Evolutionary conservation across 2,113 vertebrate genomes (phyloP), one percentile per base, ranked within the genome.

Genomic region (Mohoua ochrocephala): DNA sequence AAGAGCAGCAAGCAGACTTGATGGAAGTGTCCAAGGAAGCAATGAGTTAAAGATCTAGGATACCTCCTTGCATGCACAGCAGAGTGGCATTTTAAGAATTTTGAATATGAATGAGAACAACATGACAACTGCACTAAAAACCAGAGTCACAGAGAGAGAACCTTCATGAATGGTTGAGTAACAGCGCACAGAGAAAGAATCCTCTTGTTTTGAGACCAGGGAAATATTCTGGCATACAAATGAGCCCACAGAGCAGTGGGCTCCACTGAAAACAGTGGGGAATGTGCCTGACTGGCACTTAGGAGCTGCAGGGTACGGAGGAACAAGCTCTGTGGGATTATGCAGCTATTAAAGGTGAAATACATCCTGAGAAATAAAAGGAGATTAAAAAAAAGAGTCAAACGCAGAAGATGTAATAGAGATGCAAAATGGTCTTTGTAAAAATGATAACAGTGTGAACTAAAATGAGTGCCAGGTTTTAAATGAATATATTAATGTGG

Each of bases 31-130:
- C 24, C n/a, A 30, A 80, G 59, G 3, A 59, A 28, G 35, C 28
- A 49, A 41, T 1, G 15, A 67, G 68, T 21, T 19, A 63, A 70
- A 77, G 73, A 77, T 24, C 39, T 35, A 52, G 64, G 49, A 61
- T 22, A 53, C 2, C 13, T 79, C n/a, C 30, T 80, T 63, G 44
- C 6, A 0, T 1, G 8, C 22, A 37, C 41, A n/a, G 20, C 5
- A 27, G 16, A 70, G 59, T 7, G 14, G 37, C 52, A 63, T 30
- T 73, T 73, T 19, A 54, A 69, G 54, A 50, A 78, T 24, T 42
- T 27, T 42, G 41, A 60, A 54, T 53, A 73, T 30, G 28, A 75
- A 84, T 50, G n/a, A 91, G 16, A 71, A 42, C 42, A 89, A 76
- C 52, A 16, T 7, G 28, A 60, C 47, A 53, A 44, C 33, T 56